Conservation (phyloP, 2,888 invertebrate genomes). For the Cheilosia scutellata region DNA sequence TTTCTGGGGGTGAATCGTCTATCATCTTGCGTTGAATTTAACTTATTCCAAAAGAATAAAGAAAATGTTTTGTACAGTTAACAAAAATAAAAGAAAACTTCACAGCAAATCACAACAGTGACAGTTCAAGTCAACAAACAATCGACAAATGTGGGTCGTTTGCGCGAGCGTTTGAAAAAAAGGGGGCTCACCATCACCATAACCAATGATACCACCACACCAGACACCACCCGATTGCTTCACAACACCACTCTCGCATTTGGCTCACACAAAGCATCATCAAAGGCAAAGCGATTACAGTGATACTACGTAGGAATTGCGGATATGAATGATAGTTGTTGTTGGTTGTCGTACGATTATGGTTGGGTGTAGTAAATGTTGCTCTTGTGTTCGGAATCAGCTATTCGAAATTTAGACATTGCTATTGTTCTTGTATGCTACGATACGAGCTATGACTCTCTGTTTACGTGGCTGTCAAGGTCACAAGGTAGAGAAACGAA, state of each 20-base stretch:
- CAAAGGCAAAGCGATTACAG: too few species aligned
- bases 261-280: slow-evolving; percentile 12
- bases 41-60: slow-evolving; percentile 10
- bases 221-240: slow-evolving; percentile 13
- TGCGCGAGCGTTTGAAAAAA: slow-evolving; percentile 45
- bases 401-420: background rate
- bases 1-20: slow-evolving; percentile 54
- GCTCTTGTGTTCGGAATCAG: slow-evolving; percentile 2
- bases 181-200: slow-evolving; percentile 64
- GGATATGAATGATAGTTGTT: slow-evolving; percentile 51
- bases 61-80: slow-evolving; percentile 69
- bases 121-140: slow-evolving; percentile 66
- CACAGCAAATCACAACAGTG: slow-evolving; percentile 25
- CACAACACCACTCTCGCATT: slow-evolving; percentile 1
- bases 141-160: slow-evolving; percentile 68
- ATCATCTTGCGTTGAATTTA: slow-evolving; percentile 57
- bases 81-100: slow-evolving; percentile 30
- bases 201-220: slow-evolving; percentile 16
- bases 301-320: slow-evolving; percentile 35
- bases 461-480: slow-evolving; percentile 69
- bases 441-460: slow-evolving; percentile 26
- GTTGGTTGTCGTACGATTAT: slow-evolving; percentile 26
- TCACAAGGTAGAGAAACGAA: slow-evolving; percentile 41
- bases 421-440: background rate
- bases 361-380: background rate